Evolutionary conservation across 1,140 invertebrate species (phyloP).

Genomic region (Thaumatotibia leucotreta): DNA sequence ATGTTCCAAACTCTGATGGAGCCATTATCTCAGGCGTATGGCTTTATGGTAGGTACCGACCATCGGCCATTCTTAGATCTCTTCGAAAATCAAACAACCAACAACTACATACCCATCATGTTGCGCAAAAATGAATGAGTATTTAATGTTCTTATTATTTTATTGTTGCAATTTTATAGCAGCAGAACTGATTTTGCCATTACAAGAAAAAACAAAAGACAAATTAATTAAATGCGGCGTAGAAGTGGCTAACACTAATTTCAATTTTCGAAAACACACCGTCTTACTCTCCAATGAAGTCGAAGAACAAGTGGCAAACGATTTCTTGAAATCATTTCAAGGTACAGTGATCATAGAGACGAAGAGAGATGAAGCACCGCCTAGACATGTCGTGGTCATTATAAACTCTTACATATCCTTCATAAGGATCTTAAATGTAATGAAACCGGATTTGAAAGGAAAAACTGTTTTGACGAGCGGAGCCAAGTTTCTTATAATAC

Average conservation of each 20-base stretch:
- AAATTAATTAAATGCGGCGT: conserved; percentile 19
- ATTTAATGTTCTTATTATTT: conserved; percentile 19
- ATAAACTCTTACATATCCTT: conserved; percentile 46
- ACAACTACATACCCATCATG: neutral
- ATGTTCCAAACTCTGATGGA: neutral
- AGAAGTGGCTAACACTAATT: conserved; percentile 38
- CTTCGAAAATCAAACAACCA: neutral
- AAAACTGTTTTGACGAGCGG: conserved; percentile 41
- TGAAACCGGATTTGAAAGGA: conserved; percentile 54
- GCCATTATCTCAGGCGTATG: neutral
- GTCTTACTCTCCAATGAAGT: conserved; percentile 35
- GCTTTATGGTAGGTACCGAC: neutral
- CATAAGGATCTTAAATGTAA: conserved; percentile 30
- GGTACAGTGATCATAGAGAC: conserved; percentile 38
- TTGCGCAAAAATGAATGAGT: neutral
- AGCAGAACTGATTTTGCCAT: neutral
- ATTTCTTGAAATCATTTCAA: conserved; percentile 34
- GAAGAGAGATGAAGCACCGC: conserved; percentile 27
- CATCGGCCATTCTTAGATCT: neutral
- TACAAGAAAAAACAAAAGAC: conserved; percentile 13
- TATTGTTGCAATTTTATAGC: neutral
- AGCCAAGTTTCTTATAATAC: conserved; percentile 42
- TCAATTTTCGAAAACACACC: conserved; percentile 37
- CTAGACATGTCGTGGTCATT: conserved; percentile 44
- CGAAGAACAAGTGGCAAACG: conserved; percentile 23